phyloP scores from a whole-genome alignment of 2,113 vertebrate species.

The Geococcyx californianus region DNA sequence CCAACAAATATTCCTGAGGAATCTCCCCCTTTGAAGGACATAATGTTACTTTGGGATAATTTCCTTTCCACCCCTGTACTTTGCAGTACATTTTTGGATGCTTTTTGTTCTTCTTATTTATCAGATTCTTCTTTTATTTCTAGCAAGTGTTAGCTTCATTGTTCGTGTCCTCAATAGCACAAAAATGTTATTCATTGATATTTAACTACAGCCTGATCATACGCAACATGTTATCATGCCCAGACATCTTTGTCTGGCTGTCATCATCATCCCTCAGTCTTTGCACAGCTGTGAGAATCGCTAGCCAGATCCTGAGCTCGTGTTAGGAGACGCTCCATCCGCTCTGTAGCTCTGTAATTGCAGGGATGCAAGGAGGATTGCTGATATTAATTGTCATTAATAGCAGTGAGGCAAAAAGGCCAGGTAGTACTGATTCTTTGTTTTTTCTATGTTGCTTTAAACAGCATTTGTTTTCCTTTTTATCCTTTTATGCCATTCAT shows the following conservation, averaged over 20 bases:
- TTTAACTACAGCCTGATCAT: constrained; percentile 20
- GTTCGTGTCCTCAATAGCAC: constrained; percentile 24
- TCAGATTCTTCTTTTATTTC: not conserved
- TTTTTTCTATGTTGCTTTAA: not conserved
- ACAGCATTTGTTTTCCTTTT: not conserved
- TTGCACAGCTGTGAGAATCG: constrained; percentile 33
- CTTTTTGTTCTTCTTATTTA: constrained; percentile 17
- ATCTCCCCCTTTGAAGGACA: not conserved
- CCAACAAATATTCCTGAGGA: not conserved
- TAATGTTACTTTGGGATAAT: not conserved
- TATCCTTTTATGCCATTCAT: not conserved
- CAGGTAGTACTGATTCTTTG: not conserved
- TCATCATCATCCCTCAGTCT: not conserved
- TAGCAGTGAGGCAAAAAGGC: not conserved
- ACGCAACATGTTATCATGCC: constrained; percentile 43
- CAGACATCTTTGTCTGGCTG: constrained; percentile 59
- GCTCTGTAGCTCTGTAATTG: not conserved
- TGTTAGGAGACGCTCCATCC: not conserved
- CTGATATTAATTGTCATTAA: not conserved
- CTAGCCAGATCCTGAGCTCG: not conserved
- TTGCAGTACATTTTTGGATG: not conserved
- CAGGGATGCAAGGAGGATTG: not conserved
- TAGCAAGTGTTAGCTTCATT: constrained; percentile 20
- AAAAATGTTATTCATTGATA: constrained; percentile 32
- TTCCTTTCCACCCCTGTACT: not conserved